Evolutionary conservation across 2,113 vertebrate genomes (phyloP).

Genomic region (Xenopus laevis): DNA sequence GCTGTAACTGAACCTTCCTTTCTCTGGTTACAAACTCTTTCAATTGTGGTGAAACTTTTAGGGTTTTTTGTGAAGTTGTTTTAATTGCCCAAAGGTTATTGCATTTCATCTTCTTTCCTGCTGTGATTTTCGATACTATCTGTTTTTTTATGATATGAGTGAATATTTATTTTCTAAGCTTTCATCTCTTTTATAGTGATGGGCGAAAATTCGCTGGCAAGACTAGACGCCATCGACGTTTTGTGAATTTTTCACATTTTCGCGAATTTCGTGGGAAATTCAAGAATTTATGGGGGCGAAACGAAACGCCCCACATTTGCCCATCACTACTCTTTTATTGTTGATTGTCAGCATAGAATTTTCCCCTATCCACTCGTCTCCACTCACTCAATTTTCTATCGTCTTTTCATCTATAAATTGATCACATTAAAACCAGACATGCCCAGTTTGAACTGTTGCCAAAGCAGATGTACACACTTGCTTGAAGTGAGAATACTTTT

Average conservation of each 20-base stretch:
- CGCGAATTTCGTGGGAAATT: no score
- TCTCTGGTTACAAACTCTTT: background rate
- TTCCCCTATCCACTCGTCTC: slow-evolving; percentile 11
- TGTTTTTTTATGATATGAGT: slow-evolving; percentile 1
- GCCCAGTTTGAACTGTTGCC: slow-evolving; percentile 5
- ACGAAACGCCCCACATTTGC: no score
- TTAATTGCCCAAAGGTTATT: background rate
- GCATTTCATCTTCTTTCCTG: background rate
- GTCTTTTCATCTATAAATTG: slow-evolving; percentile 19
- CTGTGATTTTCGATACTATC: slow-evolving; percentile 5
- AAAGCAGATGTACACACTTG: background rate
- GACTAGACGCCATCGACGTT: no score
- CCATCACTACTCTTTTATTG: no score
- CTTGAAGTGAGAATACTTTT: slow-evolving; percentile 7
- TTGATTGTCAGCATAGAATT: slow-evolving; percentile 19
- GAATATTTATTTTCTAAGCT: background rate
- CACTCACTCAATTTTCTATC: slow-evolving; percentile 17
- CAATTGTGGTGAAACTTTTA: background rate
- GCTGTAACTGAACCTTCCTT: background rate
- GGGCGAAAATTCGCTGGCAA: no score
- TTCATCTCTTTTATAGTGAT: no score
- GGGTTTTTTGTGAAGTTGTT: background rate
- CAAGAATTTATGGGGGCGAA: no score
- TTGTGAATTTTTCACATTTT: no score
- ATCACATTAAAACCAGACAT: slow-evolving; percentile 18